Evolutionary conservation across 2,888 invertebrate genomes (phyloP).

Genomic region (Hydriomena furcata): DNA sequence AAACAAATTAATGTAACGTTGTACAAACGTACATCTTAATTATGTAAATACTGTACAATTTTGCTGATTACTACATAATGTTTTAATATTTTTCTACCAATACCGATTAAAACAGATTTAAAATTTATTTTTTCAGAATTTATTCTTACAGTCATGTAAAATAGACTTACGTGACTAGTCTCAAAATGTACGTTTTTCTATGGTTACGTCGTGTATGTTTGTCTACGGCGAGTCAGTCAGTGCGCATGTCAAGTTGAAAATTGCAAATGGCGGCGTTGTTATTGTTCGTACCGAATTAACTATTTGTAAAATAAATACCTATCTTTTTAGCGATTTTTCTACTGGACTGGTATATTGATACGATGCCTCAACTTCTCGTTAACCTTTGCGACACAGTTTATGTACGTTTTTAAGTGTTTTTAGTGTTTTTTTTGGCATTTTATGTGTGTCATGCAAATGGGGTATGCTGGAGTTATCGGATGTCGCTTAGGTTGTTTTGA

Average conservation of each 20-base stretch:
- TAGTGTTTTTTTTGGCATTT: conserved; percentile 83
- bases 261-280: conserved; percentile 99
- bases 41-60: too few relatives aligned
- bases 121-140: neutral
- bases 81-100: neutral
- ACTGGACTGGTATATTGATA: conserved; percentile 79
- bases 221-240: conserved; percentile 77
- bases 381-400: conserved; percentile 77
- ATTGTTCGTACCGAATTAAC: conserved; percentile 97
- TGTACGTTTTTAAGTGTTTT: conserved; percentile 82
- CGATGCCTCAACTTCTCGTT: conserved; percentile 78
- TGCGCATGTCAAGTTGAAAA: conserved; percentile 92
- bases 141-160: too few relatives aligned
- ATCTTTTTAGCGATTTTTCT: conserved; percentile 86
- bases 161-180: neutral
- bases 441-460: conserved; percentile 90
- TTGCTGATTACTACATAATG: too few relatives aligned
- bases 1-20: conserved; percentile 52
- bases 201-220: conserved; percentile 70
- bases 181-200: conserved; percentile 48
- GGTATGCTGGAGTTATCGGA: conserved; percentile 86
- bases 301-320: conserved; percentile 88
- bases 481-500: conserved; percentile 84
- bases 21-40: conserved; percentile 45
- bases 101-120: neutral